phyloP scores from a whole-genome alignment of 2,797 vertebrate species.

The Sciurus carolinensis region DNA sequence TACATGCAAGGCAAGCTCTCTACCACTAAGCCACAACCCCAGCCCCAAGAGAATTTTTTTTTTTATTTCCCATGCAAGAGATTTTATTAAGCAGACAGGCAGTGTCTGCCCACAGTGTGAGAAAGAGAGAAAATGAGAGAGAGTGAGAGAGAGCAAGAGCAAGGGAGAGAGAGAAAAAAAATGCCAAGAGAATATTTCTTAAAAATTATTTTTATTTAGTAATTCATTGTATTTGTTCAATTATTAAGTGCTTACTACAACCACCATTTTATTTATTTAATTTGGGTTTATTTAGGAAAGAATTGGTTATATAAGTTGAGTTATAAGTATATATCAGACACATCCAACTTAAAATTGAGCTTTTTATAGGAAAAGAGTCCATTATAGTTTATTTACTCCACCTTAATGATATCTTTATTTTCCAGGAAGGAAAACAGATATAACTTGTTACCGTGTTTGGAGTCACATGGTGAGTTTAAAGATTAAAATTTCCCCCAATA shows the following conservation, averaged over 20 bases:
- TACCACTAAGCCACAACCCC: too few species aligned
- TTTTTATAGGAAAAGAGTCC: conserved; percentile 12
- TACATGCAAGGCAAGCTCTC: too few species aligned
- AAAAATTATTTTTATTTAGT: conserved; percentile 52
- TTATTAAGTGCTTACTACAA: conserved; percentile 16
- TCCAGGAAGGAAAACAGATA: conserved; percentile 74
- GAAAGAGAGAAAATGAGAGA: too few species aligned
- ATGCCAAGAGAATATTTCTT: not conserved
- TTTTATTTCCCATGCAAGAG: too few species aligned
- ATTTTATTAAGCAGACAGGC: too few species aligned
- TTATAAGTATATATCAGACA: conserved; percentile 31
- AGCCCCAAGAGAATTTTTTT: too few species aligned
- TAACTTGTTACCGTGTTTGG: conserved; percentile 67
- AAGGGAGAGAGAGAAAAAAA: too few species aligned
- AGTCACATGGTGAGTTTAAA: conserved; percentile 74
- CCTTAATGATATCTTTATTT: conserved; percentile 76
- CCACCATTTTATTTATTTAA: conserved; percentile 54
- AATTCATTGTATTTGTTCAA: conserved; percentile 48
- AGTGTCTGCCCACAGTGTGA: too few species aligned
- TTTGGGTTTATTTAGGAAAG: conserved; percentile 58
- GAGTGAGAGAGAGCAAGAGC: too few species aligned
- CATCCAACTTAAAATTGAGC: conserved; percentile 53
- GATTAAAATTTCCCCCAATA: conserved; percentile 68
- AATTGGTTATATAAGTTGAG: conserved; percentile 40
- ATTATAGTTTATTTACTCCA: conserved; percentile 36